Evolutionary conservation across 2,113 vertebrate genomes (phyloP).

Genomic region (Danionella cerebrum): DNA sequence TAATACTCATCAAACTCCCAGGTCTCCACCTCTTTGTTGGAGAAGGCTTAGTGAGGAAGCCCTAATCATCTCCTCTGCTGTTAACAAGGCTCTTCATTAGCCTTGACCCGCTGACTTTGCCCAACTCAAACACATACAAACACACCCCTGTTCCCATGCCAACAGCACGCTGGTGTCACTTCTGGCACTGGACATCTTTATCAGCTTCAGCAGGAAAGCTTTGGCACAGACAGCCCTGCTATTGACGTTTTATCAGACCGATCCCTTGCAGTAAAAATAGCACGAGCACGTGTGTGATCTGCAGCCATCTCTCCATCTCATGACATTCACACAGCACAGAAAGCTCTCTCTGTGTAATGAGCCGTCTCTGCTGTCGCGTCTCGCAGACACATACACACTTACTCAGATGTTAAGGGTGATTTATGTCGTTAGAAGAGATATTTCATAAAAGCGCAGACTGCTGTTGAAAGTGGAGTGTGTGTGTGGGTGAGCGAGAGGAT

Average conservation of each 20-base stretch:
- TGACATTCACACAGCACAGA: conserved; percentile 12
- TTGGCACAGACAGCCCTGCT: neutral
- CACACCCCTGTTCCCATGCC: conserved; percentile 44
- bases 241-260: conserved; percentile 11
- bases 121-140: conserved; percentile 1
- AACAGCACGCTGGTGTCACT: conserved; percentile 43
- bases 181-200: conserved; percentile 55
- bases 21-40: neutral
- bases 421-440: conserved; percentile 19
- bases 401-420: conserved; percentile 30
- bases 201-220: conserved; percentile 17
- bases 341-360: conserved; percentile 16
- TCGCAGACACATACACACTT: neutral
- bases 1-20: neutral
- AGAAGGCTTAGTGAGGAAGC: conserved; percentile 39
- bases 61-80: conserved; percentile 46
- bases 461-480: neutral
- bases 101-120: conserved; percentile 33
- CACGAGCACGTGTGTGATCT: neutral
- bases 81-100: conserved; percentile 59
- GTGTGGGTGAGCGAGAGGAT: neutral
- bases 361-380: conserved; percentile 10
- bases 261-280: neutral
- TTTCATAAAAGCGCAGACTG: conserved; percentile 15
- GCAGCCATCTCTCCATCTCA: conserved; percentile 24